Conservation (phyloP, 1,140 invertebrate genomes). For the Ostrea denselamellosa region DNA sequence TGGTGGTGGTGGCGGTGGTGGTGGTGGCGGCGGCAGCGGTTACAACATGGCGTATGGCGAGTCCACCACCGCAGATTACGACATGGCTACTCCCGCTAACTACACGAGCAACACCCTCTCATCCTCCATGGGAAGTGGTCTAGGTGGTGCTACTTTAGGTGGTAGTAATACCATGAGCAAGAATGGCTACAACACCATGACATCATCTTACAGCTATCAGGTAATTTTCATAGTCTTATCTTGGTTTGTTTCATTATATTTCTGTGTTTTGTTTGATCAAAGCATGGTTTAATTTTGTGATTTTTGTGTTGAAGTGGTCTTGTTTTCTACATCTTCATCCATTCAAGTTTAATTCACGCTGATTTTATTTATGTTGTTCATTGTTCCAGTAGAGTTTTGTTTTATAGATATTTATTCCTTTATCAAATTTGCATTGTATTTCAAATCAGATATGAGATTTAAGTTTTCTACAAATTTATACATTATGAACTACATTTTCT, state of each 20-base stretch:
- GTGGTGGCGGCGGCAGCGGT: conserved; percentile 25
- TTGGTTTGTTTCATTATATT: background rate
- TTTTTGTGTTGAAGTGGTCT: background rate
- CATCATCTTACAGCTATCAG: conserved; percentile 68
- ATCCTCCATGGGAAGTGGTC: conserved; percentile 45
- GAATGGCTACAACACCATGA: conserved; percentile 65
- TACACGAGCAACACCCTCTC: conserved; percentile 65
- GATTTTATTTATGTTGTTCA: background rate
- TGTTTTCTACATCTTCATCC: background rate
- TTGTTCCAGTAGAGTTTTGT: background rate
- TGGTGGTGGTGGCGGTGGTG: conserved; percentile 50
- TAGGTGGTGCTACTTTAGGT: conserved; percentile 31
- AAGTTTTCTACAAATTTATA: background rate
- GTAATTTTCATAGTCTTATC: conserved; percentile 41
- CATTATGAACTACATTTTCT: background rate
- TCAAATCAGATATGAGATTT: background rate
- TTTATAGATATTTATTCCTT: background rate
- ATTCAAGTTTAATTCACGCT: background rate
- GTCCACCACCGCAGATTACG: conserved; percentile 65
- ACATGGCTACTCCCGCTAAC: conserved; percentile 61
- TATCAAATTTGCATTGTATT: background rate
- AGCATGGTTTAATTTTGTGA: conserved; percentile 36
- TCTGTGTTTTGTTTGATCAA: conserved; percentile 33
- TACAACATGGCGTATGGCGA: conserved; percentile 47
- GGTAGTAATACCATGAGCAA: conserved; percentile 38